A percentile compares a stretch with the other conserved stretches of the same genome.
These are phyloP conservation scores for Bettongia penicillata DNA, from an alignment of 2,113 vertebrate genomes.

Conservation along the genomic window DNA sequence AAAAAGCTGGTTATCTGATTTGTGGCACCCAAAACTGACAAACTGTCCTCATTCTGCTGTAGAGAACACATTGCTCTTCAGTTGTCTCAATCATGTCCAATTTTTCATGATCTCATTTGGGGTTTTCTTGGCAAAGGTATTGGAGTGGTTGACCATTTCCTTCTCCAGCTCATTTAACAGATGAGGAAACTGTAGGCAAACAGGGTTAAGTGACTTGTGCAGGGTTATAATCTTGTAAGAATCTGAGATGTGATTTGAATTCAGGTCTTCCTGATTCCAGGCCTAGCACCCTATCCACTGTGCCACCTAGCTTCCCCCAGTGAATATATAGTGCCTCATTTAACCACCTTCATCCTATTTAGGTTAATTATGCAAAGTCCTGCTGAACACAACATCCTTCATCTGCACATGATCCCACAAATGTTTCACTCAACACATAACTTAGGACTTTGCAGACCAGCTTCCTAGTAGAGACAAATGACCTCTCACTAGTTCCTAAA, in stretches of 20 bases:
- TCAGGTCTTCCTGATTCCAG: background rate
- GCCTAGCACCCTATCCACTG: background rate
- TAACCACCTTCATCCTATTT: background rate
- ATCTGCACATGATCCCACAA: background rate
- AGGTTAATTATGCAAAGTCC: background rate
- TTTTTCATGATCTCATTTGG: background rate
- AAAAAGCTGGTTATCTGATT: background rate
- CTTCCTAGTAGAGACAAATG: background rate
- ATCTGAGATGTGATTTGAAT: background rate
- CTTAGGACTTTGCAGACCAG: background rate
- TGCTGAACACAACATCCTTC: background rate
- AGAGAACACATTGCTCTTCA: background rate
- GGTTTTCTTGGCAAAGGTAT: background rate
- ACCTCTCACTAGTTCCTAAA: background rate
- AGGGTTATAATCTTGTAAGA: background rate
- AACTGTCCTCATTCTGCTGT: background rate
- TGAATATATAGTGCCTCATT: background rate
- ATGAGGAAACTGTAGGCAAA: background rate
- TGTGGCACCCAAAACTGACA: background rate
- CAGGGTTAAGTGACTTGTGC: background rate
- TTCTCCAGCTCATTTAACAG: background rate
- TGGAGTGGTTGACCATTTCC: background rate
- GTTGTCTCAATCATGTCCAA: background rate
- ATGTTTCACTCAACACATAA: background rate
- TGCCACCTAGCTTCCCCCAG: background rate